These are phyloP conservation scores for Parambassis ranga DNA, from an alignment of 2,797 vertebrate species.

Conservation along the genomic window DNA sequence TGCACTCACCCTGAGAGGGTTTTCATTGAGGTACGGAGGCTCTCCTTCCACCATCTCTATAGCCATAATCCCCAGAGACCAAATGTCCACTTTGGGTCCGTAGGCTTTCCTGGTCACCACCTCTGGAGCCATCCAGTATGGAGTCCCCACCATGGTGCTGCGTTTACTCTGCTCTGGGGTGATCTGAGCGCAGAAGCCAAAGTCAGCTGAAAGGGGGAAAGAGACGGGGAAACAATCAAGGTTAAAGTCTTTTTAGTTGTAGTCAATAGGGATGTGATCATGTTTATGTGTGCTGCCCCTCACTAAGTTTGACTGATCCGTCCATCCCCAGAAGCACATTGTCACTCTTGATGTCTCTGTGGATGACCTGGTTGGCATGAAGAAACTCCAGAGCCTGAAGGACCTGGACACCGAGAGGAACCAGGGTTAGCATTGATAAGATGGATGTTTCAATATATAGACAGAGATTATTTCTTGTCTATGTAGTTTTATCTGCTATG, in stretches of 20 bases:
- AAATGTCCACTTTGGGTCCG: constrained; percentile 98
- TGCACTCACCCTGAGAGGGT: constrained; percentile 92
- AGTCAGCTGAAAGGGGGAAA: constrained; percentile 85
- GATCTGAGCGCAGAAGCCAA: constrained; percentile 99
- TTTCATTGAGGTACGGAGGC: constrained; percentile 96
- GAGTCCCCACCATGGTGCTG: constrained; percentile 98
- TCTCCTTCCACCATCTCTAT: constrained; percentile 99
- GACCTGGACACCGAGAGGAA: constrained; percentile 77
- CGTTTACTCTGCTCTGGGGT: constrained; percentile 98
- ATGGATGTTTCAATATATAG: no score
- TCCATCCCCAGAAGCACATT: constrained; percentile 98
- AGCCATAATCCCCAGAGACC: constrained; percentile 98
- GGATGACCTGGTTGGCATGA: constrained; percentile 98
- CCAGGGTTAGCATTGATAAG: not conserved
- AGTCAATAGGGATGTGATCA: not conserved
- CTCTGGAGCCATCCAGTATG: constrained; percentile 99
- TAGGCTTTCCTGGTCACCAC: constrained; percentile 98
- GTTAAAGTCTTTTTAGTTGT: no score
- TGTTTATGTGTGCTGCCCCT: constrained; percentile 59
- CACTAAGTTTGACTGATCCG: constrained; percentile 97
- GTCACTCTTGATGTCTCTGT: constrained; percentile 99
- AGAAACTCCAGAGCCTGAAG: constrained; percentile 96
- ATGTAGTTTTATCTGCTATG: no score
- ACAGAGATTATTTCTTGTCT: no score
- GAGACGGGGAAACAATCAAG: no score